Evolutionary conservation across 2,113 vertebrate genomes (phyloP).

Genomic region (Hypomesus transpacificus): DNA sequence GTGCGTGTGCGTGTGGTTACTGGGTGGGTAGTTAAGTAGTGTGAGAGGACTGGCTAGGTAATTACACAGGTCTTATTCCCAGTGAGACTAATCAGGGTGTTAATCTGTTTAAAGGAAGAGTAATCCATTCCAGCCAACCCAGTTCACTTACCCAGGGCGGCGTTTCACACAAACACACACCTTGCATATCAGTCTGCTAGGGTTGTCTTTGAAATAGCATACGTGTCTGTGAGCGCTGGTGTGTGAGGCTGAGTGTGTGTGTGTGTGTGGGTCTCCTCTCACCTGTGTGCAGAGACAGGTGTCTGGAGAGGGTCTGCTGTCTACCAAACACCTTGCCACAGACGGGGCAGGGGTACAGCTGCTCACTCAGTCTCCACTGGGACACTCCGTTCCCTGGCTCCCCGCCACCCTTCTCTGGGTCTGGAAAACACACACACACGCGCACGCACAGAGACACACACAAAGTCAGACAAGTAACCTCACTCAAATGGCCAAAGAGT

Average conservation of each 20-base stretch:
- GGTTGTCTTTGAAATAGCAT: background rate
- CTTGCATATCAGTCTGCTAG: background rate
- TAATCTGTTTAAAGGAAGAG: conserved; percentile 73
- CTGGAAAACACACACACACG: conserved; percentile 57
- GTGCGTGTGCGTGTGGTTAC: background rate
- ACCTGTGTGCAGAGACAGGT: conserved; percentile 97
- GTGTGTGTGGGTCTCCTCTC: conserved; percentile 37
- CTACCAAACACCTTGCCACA: conserved; percentile 97
- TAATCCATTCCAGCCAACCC: conserved; percentile 70
- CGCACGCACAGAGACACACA: background rate
- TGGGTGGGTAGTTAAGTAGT: conserved; percentile 6
- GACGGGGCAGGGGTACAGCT: conserved; percentile 92
- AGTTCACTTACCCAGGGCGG: conserved; percentile 59
- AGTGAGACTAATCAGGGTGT: conserved; percentile 69
- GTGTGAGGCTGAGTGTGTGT: conserved; percentile 19
- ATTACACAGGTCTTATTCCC: conserved; percentile 69
- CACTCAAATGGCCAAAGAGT: background rate
- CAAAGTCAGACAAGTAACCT: background rate
- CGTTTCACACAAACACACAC: conserved; percentile 24
- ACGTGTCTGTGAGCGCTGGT: background rate
- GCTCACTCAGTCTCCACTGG: conserved; percentile 89
- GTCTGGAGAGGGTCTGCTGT: conserved; percentile 95
- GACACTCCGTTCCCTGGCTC: conserved; percentile 86
- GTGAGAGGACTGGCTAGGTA: conserved; percentile 36
- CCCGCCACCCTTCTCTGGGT: conserved; percentile 81